Evolutionary conservation across 2,888 invertebrate genomes (phyloP).

Genomic region (Acleris literana): DNA sequence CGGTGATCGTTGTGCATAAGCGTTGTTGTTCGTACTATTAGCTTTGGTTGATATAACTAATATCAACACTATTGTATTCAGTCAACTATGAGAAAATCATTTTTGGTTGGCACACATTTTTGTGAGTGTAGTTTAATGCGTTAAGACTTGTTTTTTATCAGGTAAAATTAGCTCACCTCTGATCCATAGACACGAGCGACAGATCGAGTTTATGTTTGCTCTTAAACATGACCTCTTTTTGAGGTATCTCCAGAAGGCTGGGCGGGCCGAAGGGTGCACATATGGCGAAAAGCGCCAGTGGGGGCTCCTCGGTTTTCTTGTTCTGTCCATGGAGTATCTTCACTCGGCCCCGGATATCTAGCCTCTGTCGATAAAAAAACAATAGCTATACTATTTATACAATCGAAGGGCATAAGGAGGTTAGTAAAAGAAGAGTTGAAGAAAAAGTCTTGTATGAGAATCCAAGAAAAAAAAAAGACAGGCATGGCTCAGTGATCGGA

Average conservation of each 20-base stretch:
- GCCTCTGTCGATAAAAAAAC: conserved; percentile 85
- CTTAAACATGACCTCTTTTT: conserved; percentile 99
- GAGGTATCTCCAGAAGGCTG: conserved; percentile 97
- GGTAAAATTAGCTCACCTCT: conserved; percentile 83
- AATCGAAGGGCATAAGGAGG: too few species aligned
- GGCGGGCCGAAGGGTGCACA: conserved; percentile 99
- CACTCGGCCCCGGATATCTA: conserved; percentile 98
- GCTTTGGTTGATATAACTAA: too few species aligned
- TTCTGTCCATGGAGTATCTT: conserved; percentile 98
- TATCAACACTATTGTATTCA: too few species aligned
- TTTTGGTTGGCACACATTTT: too few species aligned
- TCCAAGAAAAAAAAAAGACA: too few species aligned
- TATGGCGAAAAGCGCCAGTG: conserved; percentile 97
- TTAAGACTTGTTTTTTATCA: too few species aligned
- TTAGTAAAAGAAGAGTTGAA: too few species aligned
- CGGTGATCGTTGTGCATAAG: too few species aligned
- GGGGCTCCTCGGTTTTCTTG: conserved; percentile 96
- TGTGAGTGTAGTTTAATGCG: not conserved
- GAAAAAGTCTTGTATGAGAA: too few species aligned
- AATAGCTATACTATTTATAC: conserved; percentile 24
- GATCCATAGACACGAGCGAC: conserved; percentile 98
- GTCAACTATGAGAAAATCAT: too few species aligned
- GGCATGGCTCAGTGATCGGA: too few species aligned
- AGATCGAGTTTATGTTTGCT: conserved; percentile 99
- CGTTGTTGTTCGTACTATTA: not conserved